phyloP scores from a whole-genome alignment of 2,888 invertebrate species.

The Griposia aprilina region DNA sequence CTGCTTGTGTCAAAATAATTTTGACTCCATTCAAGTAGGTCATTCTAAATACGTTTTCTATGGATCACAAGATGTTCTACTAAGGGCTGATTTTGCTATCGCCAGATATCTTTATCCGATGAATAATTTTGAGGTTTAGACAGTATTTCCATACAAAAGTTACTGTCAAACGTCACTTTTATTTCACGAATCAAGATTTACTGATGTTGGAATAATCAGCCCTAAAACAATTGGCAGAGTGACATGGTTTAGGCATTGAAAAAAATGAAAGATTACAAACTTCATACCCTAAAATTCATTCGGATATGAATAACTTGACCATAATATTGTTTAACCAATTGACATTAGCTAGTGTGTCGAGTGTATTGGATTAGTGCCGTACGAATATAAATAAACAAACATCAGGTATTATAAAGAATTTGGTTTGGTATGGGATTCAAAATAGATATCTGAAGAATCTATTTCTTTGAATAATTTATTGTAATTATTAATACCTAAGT shows the following conservation, averaged over 20 bases:
- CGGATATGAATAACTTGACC: slow-evolving; percentile 1
- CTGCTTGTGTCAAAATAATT: neutral
- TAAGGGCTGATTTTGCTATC: neutral
- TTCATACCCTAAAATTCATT: neutral
- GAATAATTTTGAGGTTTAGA: too few relatives aligned
- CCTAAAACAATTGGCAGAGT: neutral
- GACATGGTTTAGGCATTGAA: neutral
- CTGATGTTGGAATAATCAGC: neutral
- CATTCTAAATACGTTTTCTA: neutral
- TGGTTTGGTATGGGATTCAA: neutral
- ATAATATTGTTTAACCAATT: neutral
- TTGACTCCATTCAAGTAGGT: neutral
- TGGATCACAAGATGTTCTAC: neutral
- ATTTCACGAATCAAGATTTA: neutral
- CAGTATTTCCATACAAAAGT: neutral
- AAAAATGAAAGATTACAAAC: neutral
- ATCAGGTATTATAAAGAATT: neutral
- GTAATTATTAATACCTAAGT: too few relatives aligned
- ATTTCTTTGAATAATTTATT: too few relatives aligned
- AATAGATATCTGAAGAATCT: neutral
- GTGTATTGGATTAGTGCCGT: neutral
- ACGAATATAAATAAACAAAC: neutral
- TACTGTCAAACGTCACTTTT: neutral
- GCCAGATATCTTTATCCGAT: neutral
- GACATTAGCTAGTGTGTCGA: neutral